phyloP scores from a whole-genome alignment of 2,888 invertebrate genomes.

The Alloscopus bannaensis region DNA sequence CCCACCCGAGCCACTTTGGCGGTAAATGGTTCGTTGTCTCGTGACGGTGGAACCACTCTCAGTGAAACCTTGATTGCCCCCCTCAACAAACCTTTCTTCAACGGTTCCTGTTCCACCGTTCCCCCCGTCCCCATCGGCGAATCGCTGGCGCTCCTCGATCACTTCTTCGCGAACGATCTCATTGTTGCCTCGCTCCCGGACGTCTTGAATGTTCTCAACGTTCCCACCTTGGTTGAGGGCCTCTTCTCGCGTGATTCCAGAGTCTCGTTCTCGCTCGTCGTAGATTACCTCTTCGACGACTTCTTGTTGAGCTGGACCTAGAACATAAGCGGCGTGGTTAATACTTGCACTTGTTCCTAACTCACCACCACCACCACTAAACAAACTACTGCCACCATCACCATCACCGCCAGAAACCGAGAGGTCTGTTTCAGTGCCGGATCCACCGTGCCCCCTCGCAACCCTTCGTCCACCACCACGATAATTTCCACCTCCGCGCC shows the following conservation, averaged over 20 bases:
- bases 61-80: constrained; percentile 17
- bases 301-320: constrained; percentile 11
- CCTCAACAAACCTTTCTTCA: constrained; percentile 31
- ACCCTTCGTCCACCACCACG: constrained; percentile 24
- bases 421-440: too few relatives aligned
- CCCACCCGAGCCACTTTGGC: neutral
- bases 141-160: constrained; percentile 35
- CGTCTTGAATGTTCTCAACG: constrained; percentile 57
- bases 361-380: constrained; percentile 8
- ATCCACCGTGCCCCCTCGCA: constrained; percentile 9
- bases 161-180: constrained; percentile 55
- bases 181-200: constrained; percentile 49
- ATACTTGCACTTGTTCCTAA: constrained; percentile 26
- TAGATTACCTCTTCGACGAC: constrained; percentile 46
- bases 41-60: constrained; percentile 28
- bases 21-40: constrained; percentile 20
- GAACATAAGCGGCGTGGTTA: constrained; percentile 49
- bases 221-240: constrained; percentile 44
- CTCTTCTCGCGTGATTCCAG: constrained; percentile 47
- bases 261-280: constrained; percentile 26
- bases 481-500: constrained; percentile 6
- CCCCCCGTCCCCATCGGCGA: neutral
- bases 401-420: constrained; percentile 17
- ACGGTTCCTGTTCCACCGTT: constrained; percentile 21
- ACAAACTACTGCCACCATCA: constrained; percentile 1